Percentiles rank a stretch among this genome's conserved stretches.
Evolutionary conservation across 2,888 invertebrate genomes (phyloP).

Genomic region (Trichogramma dendrolimi): DNA sequence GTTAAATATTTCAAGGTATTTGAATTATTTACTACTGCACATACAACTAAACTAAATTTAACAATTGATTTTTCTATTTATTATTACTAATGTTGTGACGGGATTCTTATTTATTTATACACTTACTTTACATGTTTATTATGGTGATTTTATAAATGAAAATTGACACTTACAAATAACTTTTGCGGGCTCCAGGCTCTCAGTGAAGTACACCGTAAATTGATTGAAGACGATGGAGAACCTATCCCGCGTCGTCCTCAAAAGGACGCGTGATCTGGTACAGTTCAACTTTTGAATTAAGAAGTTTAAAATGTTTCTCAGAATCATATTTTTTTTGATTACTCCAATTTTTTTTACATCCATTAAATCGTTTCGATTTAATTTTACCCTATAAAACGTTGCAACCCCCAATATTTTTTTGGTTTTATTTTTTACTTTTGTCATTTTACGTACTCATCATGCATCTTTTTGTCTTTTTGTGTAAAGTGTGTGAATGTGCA

Average conservation of each 20-base stretch:
- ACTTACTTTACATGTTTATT: slow-evolving; percentile 16
- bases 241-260: slow-evolving; percentile 39
- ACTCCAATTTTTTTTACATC: neutral
- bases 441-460: neutral
- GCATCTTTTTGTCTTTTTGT: neutral
- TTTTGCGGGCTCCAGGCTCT: slow-evolving; percentile 60
- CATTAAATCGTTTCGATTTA: neutral
- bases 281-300: slow-evolving; percentile 18
- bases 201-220: slow-evolving; percentile 78
- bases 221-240: slow-evolving; percentile 63
- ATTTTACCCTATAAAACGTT: too few relatives aligned
- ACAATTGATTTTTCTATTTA: slow-evolving; percentile 12
- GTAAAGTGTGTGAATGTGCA: too few relatives aligned
- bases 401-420: neutral
- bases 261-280: slow-evolving; percentile 25
- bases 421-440: slow-evolving; percentile 7
- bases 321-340: slow-evolving; percentile 1
- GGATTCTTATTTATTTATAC: slow-evolving; percentile 1
- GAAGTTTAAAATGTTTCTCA: slow-evolving; percentile 4
- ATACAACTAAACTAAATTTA: neutral
- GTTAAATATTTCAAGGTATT: slow-evolving; percentile 95
- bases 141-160: slow-evolving; percentile 16
- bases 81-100: slow-evolving; percentile 10
- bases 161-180: slow-evolving; percentile 21
- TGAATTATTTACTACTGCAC: neutral